Base-by-base conservation (phyloP, 1,140 invertebrate species). In the Cotesia chilonis region DNA sequence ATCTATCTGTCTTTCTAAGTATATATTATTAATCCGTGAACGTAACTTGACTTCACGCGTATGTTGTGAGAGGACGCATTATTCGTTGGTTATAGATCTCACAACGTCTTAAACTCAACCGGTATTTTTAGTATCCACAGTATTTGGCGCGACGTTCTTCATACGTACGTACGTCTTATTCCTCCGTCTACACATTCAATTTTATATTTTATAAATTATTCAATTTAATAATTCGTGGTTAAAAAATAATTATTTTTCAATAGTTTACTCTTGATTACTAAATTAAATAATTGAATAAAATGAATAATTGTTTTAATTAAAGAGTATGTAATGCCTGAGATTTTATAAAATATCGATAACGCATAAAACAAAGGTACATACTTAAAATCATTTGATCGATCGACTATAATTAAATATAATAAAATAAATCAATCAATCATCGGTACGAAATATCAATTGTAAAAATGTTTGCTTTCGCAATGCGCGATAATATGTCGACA, bases 111-210 rank as follows among this genome's bases (percentile, higher is more conserved):
- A 6, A 36, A 17, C 65, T 76, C 75, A 54, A 57, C 70, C 78
- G 82, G 60, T 84, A 84, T 85, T 85, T 84, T 85, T 85, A 85
- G 83, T 84, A 78, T 79, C 41, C 70, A 74, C 75, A 81, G 78
- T 82, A 85, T 85, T 84, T 85, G 83, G 83, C 84, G 80, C 78
- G 80, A 80, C 77, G 80, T 70, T 47, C 41, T 47, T 47, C 41
- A 7, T 47, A 47, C 41, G 41, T 47, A 47, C 41, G 41, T 47
- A 47, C 41, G 10, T 47, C 10, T 47, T 47, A 77, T 74, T 59
- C n/a, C 71, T 71, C 52, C 55, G 70, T 61, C 69, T 12, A 14
- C n/a, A 66, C 66, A 74, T 66, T 72, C 79, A 70, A 68, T 76
- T 76, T 67, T 79, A 73, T 17, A 74, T 9, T 9, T 47, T 47